Percentiles rank a stretch among this genome's conserved stretches.
Evolutionary conservation across 2,797 vertebrate genomes (phyloP).

Genomic region (Sebastes hubbsi): DNA sequence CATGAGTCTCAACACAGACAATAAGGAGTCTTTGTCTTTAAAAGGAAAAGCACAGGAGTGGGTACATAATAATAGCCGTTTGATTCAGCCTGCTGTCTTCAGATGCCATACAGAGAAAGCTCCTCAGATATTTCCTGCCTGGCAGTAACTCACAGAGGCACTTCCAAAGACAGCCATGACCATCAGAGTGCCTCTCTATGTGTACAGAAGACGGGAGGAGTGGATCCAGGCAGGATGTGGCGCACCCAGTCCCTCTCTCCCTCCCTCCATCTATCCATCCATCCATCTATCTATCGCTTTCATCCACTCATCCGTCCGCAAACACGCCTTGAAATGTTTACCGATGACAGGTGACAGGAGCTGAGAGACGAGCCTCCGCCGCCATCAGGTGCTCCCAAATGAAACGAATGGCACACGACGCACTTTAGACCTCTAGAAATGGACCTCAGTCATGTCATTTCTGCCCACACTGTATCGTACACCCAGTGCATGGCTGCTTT

Average conservation of each 20-base stretch:
- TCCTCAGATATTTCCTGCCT: constrained; percentile 12
- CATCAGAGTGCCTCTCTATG: constrained; percentile 54
- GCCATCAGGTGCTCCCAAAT: not conserved
- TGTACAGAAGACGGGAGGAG: constrained; percentile 28
- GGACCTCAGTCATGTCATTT: constrained; percentile 54
- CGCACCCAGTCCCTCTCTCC: not conserved
- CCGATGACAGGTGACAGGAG: not conserved
- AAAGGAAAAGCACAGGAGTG: too few species aligned
- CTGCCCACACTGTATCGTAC: not conserved
- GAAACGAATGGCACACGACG: constrained; percentile 68
- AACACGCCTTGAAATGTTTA: constrained; percentile 3
- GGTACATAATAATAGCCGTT: not conserved
- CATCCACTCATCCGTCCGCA: not conserved
- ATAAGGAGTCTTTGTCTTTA: not conserved
- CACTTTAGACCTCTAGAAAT: constrained; percentile 72
- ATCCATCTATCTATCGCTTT: not conserved
- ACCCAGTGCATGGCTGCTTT: constrained; percentile 29
- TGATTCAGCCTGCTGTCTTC: constrained; percentile 32
- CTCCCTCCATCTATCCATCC: constrained; percentile 1
- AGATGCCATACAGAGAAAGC: constrained; percentile 4
- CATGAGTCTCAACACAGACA: not conserved
- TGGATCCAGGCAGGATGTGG: constrained; percentile 24
- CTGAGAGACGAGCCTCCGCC: constrained; percentile 64
- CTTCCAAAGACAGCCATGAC: constrained; percentile 61
- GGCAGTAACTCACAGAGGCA: constrained; percentile 53